phyloP scores from a whole-genome alignment of 2,113 vertebrate genomes.

The Patagioenas fasciata region DNA sequence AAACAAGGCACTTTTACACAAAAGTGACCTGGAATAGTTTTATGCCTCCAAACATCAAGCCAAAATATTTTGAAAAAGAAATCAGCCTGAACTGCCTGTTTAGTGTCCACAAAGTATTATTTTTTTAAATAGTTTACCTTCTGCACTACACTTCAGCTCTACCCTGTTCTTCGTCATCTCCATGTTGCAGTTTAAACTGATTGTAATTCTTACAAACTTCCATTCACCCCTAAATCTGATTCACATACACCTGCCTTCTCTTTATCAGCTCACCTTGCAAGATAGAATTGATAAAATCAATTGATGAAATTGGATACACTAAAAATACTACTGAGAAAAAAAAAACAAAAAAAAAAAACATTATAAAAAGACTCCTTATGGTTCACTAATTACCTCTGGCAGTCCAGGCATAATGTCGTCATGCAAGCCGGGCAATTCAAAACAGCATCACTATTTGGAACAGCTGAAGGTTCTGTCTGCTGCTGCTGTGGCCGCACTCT shows the following conservation, averaged over 20 bases:
- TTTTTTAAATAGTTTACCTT: background rate
- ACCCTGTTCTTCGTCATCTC: background rate
- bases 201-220: background rate
- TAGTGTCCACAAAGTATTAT: background rate
- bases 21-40: background rate
- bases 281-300: background rate
- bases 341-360: background rate
- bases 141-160: background rate
- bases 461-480: constrained; percentile 26
- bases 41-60: background rate
- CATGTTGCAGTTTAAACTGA: background rate
- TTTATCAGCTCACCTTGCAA: background rate
- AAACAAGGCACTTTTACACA: background rate
- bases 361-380: background rate
- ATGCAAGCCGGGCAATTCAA: constrained; percentile 97
- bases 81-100: background rate
- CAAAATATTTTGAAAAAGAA: background rate
- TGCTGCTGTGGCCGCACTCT: background rate
- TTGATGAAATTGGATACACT: background rate
- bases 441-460: constrained; percentile 90
- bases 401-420: constrained; percentile 95
- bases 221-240: background rate
- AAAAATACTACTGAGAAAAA: background rate
- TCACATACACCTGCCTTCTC: background rate
- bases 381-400: constrained; percentile 85